These are phyloP conservation scores for Drosophila lutescens DNA, from an alignment of 2,888 invertebrate species.

Conservation along the genomic window DNA sequence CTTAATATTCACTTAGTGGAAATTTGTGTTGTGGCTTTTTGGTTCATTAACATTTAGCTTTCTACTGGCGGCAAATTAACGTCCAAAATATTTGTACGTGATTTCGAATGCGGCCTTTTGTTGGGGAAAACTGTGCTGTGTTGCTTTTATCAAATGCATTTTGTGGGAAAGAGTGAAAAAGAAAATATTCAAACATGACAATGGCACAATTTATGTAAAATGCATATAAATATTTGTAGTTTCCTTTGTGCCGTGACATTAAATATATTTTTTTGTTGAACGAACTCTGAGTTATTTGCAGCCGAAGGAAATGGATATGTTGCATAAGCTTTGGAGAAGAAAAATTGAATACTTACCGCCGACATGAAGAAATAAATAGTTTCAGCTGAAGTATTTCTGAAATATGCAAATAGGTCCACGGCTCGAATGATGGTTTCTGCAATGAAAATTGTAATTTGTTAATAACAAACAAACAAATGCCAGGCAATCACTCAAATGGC, in stretches of 20 bases:
- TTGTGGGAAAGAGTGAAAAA: constrained; percentile 40
- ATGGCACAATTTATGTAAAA: constrained; percentile 68
- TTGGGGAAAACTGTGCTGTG: constrained; percentile 35
- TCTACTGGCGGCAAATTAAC: constrained; percentile 67
- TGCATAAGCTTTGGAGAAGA: constrained; percentile 34
- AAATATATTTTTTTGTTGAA: constrained; percentile 38
- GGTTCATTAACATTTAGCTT: constrained; percentile 75
- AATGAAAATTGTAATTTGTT: constrained; percentile 36
- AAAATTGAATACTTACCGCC: constrained; percentile 7
- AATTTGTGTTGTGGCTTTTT: constrained; percentile 54
- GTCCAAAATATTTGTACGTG: constrained; percentile 70
- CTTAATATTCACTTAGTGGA: constrained; percentile 63
- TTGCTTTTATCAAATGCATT: constrained; percentile 63
- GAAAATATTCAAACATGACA: constrained; percentile 60
- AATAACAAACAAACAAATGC: constrained; percentile 47
- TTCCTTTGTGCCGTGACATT: constrained; percentile 43
- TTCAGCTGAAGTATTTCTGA: not conserved
- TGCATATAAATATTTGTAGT: constrained; percentile 59
- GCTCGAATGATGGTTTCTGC: constrained; percentile 5
- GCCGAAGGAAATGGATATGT: constrained; percentile 10
- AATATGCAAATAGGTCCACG: constrained; percentile 20
- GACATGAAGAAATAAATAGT: constrained; percentile 1
- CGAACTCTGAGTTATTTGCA: constrained; percentile 22
- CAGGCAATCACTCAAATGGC: constrained; percentile 67
- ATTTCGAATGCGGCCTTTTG: constrained; percentile 56